These are phyloP conservation scores for Nyctibius bracteatus DNA, from an alignment of 2,113 vertebrate genomes.

Conservation along the genomic window DNA sequence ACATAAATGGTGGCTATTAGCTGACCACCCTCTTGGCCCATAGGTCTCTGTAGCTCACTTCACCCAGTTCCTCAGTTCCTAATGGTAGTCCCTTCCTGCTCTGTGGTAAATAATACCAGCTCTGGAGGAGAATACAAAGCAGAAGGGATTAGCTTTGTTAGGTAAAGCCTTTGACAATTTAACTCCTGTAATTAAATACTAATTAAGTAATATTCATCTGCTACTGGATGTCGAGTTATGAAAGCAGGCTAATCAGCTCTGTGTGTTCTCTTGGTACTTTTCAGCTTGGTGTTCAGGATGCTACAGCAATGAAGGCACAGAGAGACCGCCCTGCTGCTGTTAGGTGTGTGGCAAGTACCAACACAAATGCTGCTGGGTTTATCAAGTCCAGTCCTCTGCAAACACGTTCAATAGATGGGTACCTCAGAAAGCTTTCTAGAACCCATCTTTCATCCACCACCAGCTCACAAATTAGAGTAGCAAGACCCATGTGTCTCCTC, in stretches of 20 bases:
- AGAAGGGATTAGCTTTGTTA: not conserved
- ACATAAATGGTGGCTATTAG: not conserved
- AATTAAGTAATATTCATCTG: not conserved
- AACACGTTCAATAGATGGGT: not conserved
- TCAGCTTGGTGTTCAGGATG: not conserved
- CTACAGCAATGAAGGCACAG: not conserved
- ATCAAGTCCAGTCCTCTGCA: not conserved
- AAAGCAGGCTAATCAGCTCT: not conserved
- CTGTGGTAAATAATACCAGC: not conserved
- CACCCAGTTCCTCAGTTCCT: not conserved
- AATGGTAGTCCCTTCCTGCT: not conserved
- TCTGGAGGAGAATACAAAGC: not conserved
- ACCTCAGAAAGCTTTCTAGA: not conserved
- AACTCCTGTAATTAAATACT: not conserved
- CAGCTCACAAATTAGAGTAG: not conserved
- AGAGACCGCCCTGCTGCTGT: not conserved
- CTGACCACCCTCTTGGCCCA: not conserved
- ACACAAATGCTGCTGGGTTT: not conserved
- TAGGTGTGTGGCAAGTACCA: too few relatives aligned
- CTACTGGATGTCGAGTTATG: not conserved
- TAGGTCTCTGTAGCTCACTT: not conserved
- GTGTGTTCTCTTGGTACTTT: not conserved
- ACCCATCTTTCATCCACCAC: not conserved
- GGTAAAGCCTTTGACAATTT: not conserved
- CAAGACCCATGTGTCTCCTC: not conserved